Percentiles rank a stretch among this genome's conserved stretches.
phyloP scores from a whole-genome alignment of 2,888 invertebrate genomes.

The Melieria picta region DNA sequence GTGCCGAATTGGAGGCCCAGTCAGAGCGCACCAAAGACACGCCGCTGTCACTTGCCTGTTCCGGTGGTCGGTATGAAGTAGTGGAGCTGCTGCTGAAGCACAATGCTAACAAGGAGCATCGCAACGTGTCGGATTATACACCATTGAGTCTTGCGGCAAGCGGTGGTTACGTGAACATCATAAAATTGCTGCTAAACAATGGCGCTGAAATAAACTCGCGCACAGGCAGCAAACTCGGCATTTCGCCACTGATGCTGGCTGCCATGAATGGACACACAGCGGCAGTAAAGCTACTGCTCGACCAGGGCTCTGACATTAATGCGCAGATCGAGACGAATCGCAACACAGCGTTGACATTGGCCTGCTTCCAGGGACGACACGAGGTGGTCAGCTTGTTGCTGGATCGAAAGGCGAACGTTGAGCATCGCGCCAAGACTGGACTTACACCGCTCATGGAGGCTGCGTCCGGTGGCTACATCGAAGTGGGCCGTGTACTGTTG shows the following conservation, averaged over 20 bases:
- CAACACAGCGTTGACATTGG: conserved; percentile 97
- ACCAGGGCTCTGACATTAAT: conserved; percentile 99
- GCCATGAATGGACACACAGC: conserved; percentile 99
- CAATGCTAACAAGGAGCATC: conserved; percentile 96
- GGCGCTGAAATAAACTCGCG: conserved; percentile 99
- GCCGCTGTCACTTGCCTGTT: conserved; percentile 95
- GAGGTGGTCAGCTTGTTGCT: conserved; percentile 97
- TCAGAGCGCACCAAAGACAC: conserved; percentile 99
- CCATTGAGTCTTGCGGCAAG: conserved; percentile 98
- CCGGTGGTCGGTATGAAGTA: conserved; percentile 95
- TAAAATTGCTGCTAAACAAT: conserved; percentile 89
- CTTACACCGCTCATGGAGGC: conserved; percentile 99
- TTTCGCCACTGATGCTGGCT: conserved; percentile 98
- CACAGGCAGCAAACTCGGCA: conserved; percentile 96
- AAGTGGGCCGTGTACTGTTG: conserved; percentile 94
- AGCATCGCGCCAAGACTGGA: conserved; percentile 99
- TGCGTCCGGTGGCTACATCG: conserved; percentile 98
- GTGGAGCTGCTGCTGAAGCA: conserved; percentile 90
- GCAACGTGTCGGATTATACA: conserved; percentile 99
- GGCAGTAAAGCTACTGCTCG: conserved; percentile 92
- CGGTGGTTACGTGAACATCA: conserved; percentile 98
- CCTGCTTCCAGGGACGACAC: conserved; percentile 98
- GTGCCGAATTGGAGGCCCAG: conserved; percentile 98
- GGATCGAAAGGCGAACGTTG: conserved; percentile 97
- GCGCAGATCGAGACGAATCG: conserved; percentile 99